These are phyloP conservation scores for Gambusia holbrooki DNA, from an alignment of 2,113 vertebrate species.

Conservation along the genomic window DNA sequence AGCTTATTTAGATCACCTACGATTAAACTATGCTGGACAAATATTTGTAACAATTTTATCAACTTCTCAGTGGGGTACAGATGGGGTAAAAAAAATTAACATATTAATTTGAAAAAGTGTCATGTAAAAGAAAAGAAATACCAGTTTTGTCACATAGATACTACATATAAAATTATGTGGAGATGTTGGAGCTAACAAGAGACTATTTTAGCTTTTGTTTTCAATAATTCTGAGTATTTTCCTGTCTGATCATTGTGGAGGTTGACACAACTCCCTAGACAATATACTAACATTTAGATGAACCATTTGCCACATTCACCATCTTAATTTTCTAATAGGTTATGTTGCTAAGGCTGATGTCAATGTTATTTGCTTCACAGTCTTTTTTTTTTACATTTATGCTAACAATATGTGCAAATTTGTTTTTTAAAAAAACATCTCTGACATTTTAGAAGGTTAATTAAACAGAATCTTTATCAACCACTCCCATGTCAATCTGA, in stretches of 20 bases:
- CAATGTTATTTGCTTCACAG: background rate
- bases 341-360: no score
- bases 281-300: no score
- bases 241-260: no score
- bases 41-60: background rate
- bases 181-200: no score
- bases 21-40: background rate
- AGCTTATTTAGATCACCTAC: no score
- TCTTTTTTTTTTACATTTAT: background rate
- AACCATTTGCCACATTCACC: no score
- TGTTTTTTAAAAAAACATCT: background rate
- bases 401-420: background rate
- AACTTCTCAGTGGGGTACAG: background rate
- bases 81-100: background rate
- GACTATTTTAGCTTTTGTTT: no score
- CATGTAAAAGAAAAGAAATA: background rate
- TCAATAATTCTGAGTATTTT: no score
- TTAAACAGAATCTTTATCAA: background rate
- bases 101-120: background rate
- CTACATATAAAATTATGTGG: no score
- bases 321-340: no score
- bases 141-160: background rate
- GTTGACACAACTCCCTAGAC: no score
- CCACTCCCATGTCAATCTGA: background rate
- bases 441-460: background rate